Evolutionary conservation across 1,140 invertebrate genomes (phyloP).

Genomic region (honey bee (Apis mellifera)): Amel_HAv3.1 CM009932.2:1330001-1330500

Average conservation of each 20-base stretch:
- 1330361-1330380: too few species aligned
- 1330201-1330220: neutral
- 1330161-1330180: neutral
- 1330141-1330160: neutral
- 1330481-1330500: too few species aligned
- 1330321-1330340: neutral
- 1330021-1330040: too few species aligned
- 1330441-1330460: too few species aligned
- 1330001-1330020: neutral
- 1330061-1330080: too few species aligned
- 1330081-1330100: neutral
- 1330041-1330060: too few species aligned
- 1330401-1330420: too few species aligned
- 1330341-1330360: too few species aligned
- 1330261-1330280: neutral
- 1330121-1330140: neutral
- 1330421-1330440: too few species aligned
- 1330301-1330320: neutral
- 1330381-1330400: too few species aligned
- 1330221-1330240: neutral
- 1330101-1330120: neutral
- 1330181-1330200: neutral
- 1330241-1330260: neutral
- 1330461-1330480: too few species aligned
- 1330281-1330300: neutral